Evolutionary conservation across 2,797 vertebrate genomes (phyloP).

Genomic region (Crenichthys baileyi): DNA sequence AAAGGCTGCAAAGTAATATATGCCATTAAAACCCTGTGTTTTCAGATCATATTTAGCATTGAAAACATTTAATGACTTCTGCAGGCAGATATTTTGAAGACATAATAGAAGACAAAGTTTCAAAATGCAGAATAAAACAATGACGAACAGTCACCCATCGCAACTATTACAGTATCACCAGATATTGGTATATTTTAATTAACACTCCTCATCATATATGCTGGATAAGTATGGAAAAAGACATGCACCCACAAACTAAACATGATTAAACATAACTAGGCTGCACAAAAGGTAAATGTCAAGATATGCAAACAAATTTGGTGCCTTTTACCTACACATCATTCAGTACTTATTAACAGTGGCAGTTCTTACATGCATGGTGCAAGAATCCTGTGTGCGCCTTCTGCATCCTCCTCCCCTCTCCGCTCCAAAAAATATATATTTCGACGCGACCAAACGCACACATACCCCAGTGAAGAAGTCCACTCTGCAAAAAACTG

Average conservation of each 20-base stretch:
- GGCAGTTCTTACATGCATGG: background rate
- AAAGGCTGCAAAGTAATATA: background rate
- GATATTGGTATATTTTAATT: background rate
- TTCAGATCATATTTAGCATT: constrained; percentile 6
- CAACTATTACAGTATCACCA: background rate
- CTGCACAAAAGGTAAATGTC: background rate
- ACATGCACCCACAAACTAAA: constrained; percentile 34
- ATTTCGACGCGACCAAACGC: background rate
- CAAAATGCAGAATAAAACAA: background rate
- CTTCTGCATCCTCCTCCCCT: background rate
- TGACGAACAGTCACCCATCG: constrained; percentile 17
- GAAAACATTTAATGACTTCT: background rate
- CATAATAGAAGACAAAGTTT: constrained; percentile 2
- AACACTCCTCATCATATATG: constrained; percentile 12
- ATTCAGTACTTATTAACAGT: background rate
- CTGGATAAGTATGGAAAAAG: constrained; percentile 1
- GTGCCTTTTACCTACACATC: background rate
- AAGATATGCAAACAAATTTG: background rate
- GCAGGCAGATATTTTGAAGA: background rate
- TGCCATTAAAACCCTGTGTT: background rate
- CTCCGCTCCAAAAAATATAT: too few species aligned
- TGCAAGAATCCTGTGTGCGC: background rate
- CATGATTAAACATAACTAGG: constrained; percentile 24
- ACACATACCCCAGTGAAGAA: background rate
- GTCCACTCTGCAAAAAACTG: background rate